Base-by-base conservation (phyloP, 2,797 vertebrate species). In the Pipistrellus pygmaeus region DNA sequence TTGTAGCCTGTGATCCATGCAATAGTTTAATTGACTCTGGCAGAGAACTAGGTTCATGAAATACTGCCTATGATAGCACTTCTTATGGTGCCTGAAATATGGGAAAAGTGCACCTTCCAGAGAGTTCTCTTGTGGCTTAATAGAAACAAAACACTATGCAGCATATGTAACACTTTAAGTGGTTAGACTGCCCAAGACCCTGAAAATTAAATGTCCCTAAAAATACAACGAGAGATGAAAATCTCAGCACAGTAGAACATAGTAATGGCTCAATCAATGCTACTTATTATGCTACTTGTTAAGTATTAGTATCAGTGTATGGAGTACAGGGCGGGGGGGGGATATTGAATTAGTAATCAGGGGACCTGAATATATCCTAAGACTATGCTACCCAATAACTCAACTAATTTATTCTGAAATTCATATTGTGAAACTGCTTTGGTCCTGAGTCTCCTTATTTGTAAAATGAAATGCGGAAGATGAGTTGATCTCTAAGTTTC, bases 91-190 rank as follows among this genome's bases (percentile, higher is more conserved):
- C 25, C 81, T 55, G 44, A 80, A 46, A 51, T 46, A 38, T 6
- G 80, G 46, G 35, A 21, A 92, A 86, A 85, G 32, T 82, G 46
- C 2, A 41, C 10, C 41, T 86, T 92, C 76, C 41, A 69, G 14
- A 35, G 89, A 76, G 51, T 78, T 93, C 87, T 95, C 88, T 66
- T 84, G 66, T 68, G 80, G 48, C 20, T 68, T 86, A 72, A 62
- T 68, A 73, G 77, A 84, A 87, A 85, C 23, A 91, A 96, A 96
- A 91, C 44, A 91, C 14, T 20, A 30, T 25, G 8, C 23, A 68
- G 30, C 64, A 57, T 55, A 23, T 60, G 41, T 72, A 62, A 93
- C 66, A 86, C 30, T 71, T 32, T 85, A 46, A 93, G 23, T 83
- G 35, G 27, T 78, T 85, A 68, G 21, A 51, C 21, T 66, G 10